Evolutionary conservation across 2,797 vertebrate genomes (phyloP), one percentile per base, ranked within the genome.

Genomic region (Rhynchotus rufescens): DNA sequence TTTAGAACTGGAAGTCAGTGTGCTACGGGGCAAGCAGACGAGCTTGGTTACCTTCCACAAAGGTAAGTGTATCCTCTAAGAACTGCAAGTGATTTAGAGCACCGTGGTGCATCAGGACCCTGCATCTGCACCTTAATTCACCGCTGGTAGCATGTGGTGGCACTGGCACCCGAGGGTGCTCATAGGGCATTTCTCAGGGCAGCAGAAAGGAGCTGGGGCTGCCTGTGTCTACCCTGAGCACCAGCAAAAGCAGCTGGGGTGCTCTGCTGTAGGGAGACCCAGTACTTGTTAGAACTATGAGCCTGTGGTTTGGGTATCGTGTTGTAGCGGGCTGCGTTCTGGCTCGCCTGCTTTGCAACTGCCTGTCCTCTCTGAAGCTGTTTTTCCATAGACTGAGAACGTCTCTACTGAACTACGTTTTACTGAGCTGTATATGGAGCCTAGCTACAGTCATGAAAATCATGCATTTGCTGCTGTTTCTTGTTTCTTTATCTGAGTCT

Each of bases 101-200:
- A 4, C 36, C 25, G 16, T 28, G 34, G 25, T 2, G 2, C 20
- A 16, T 25, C 54, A 4, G 26, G 71, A 10, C 74, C 15, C n/a
- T 5, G 11, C 15, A 7, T 2, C 10, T 16, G 45, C 40, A 34
- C n/a, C 2, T 1, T 12, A 26, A 10, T 3, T 30, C 9, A 1
- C 10, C 15, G 49, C 34, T 28, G 44, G 8, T 30, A 44, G 47
- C 1, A 0, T 4, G 25, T 6, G 4, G 68, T 19, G 34, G 28
- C 5, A 14, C 69, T 19, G 38, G 4, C 8, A 36, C 30, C 60
- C 6, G 32, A 10, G 40, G 19, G 38, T 42, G 59, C 64, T 4
- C 4, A 25, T 42, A 5, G 8, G 6, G 32, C 4, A 15, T 12
- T 9, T 54, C 40, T 34, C 0, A 2, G 16, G 14, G 51, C 25